A percentile compares a stretch with the other conserved stretches of the same genome.
These are phyloP conservation scores for Erythrocercus mccallii DNA, from an alignment of 2,113 vertebrate species.

Conservation along the genomic window DNA sequence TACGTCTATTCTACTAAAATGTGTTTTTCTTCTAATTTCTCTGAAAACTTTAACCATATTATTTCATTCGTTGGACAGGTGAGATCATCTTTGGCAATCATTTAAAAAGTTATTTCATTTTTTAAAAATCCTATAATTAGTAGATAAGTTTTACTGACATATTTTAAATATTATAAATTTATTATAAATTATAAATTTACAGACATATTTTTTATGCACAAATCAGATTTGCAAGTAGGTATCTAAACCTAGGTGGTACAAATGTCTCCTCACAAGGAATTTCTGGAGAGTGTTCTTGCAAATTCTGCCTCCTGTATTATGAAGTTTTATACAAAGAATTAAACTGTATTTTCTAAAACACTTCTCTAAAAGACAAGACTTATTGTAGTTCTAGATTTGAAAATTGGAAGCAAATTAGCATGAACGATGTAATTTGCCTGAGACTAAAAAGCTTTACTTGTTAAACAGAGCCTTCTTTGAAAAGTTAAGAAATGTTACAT, in stretches of 20 bases:
- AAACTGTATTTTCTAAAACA: not conserved
- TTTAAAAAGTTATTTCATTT: not conserved
- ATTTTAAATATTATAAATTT: too few species aligned
- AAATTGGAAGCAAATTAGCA: not conserved
- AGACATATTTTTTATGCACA: not conserved
- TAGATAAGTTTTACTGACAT: too few species aligned
- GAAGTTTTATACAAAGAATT: not conserved
- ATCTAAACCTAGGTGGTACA: not conserved
- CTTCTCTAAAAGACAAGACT: not conserved
- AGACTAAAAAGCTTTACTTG: not conserved
- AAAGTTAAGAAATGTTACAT: not conserved
- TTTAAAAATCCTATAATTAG: not conserved
- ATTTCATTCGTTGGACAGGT: not conserved
- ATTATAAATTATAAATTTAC: too few species aligned
- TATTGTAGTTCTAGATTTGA: not conserved
- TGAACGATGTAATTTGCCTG: not conserved
- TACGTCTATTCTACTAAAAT: conserved; percentile 24
- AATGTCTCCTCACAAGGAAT: not conserved
- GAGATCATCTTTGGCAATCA: not conserved
- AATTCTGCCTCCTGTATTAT: not conserved
- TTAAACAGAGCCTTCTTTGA: not conserved
- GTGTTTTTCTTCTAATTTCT: conserved; percentile 27
- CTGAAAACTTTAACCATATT: not conserved
- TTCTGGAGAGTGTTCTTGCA: not conserved
- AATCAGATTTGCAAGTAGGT: not conserved